Evolutionary conservation across 2,113 vertebrate genomes (phyloP), one percentile per base, ranked within the genome.

Genomic region (Capreolus pygargus): DNA sequence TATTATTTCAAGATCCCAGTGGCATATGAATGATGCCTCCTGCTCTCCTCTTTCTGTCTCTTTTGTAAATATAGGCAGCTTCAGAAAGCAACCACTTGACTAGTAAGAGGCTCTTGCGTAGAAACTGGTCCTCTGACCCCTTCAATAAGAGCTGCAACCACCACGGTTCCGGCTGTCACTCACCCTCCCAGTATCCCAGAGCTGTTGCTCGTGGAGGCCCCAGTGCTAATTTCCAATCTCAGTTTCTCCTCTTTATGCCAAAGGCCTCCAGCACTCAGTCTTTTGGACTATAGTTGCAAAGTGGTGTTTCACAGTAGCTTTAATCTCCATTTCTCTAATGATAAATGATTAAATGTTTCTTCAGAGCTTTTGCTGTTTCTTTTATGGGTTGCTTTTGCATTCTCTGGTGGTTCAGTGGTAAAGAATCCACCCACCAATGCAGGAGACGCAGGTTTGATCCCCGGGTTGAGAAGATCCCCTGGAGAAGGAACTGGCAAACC

Each of bases 1-100:
- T 78, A 97, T 86, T 96, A 95, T 95, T 86, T 95, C 84, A 93
- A 97, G 91, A 36, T 83, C 83, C 45, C n/a, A 47, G 67, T 74
- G 52, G 84, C 92, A 60, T 89, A n/a, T 86, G 95, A 95, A 89
- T 94, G 93, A 86, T 93, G 61, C 33, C 27, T 39, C 94, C 64
- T 70, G 21, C 27, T 86, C 45, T 82, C 76, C 76, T 95, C 81
- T 86, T 97, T 89, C 88, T 85, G 19, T 96, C 76, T 90, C 85
- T 85, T 92, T 93, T 88, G 82, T 93, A 93, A 81, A 88, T 91
- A 92, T 9, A 86, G 28, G n/a, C 28, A 60, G 30, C n/a, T 60
- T 98, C 85, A 76, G 28, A 93, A 47, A 85, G 33, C 70, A 93
- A 90, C 25, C 17, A 36, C 64, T 88, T 81, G 50, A 36, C 76